These are phyloP conservation scores for Anguilla rostrata DNA, from an alignment of 2,113 vertebrate genomes.

Conservation along the genomic window DNA sequence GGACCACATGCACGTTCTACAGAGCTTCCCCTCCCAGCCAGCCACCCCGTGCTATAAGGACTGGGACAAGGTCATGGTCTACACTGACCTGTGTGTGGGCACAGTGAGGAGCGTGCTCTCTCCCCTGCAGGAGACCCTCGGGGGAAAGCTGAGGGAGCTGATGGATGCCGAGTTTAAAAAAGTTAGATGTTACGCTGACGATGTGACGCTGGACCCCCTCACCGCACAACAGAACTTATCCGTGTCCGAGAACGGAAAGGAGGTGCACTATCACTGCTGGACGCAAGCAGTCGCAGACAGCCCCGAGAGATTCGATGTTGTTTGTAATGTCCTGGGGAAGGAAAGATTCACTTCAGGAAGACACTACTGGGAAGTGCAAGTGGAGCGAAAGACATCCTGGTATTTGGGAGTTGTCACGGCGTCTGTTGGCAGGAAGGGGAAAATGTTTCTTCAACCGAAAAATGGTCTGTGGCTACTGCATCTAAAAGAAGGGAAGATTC, in stretches of 20 bases:
- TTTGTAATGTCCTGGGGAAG: not conserved
- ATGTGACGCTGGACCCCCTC: conserved; percentile 14
- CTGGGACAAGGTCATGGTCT: not conserved
- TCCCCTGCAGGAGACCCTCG: too few relatives aligned
- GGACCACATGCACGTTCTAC: conserved; percentile 72
- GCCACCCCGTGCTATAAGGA: not conserved
- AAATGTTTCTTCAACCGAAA: not conserved
- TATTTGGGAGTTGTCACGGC: not conserved
- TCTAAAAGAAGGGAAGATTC: conserved; percentile 3
- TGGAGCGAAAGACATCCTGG: conserved; percentile 14
- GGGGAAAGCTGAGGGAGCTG: not conserved
- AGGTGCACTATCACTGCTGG: not conserved
- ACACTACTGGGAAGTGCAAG: not conserved
- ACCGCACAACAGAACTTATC: not conserved
- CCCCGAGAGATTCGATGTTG: not conserved
- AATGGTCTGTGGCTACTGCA: not conserved
- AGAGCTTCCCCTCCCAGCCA: conserved; percentile 33
- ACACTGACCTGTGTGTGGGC: not conserved
- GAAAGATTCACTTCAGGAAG: conserved; percentile 1
- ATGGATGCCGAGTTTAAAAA: not conserved
- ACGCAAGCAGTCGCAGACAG: not conserved
- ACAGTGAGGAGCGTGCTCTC: not conserved
- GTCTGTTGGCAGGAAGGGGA: not conserved
- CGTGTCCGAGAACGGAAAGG: conserved; percentile 8
- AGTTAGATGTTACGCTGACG: conserved; percentile 5